Evolutionary conservation across 2,888 invertebrate species (phyloP), one percentile per base, ranked within the genome.

Genomic region (Tenthredo distinguenda): DNA sequence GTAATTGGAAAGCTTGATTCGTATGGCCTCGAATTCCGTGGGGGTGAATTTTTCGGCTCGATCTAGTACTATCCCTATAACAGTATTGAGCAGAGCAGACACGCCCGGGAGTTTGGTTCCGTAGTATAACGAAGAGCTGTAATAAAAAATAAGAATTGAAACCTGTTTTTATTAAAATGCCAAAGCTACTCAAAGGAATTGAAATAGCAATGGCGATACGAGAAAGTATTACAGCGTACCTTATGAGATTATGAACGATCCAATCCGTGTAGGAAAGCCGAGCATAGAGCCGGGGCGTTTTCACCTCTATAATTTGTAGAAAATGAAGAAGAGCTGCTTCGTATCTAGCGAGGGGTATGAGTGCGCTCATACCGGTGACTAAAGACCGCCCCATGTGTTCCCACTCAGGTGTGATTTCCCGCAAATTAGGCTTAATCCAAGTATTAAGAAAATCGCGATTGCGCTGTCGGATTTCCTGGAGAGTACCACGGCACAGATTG

Each of bases 401-500:
- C 84, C 84, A 84, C 43, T 71, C 71, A 9, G 87, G 87, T 3
- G 86, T 87, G 0, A 89, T 87, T 9, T 87, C 81, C 7, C 87
- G 85, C 55, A 92, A 84, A 81, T 86, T 88, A 7, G 91, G 91
- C 50, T 88, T 88, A 7, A 90, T 86, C 76, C 88, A 87, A 10
- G 86, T 65, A 21, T 89, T 87, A 7, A 90, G 79, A n/a, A 90
- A 50, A 26, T 89, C 87, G 0, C 77, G 55, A 72, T 88, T 86
- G 62, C 90, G 87, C 40, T 86, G 86, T 40, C 88, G 88, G 4
- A 91, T 88, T 58, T 90, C 89, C 0, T 86, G 84, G 65, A 91
- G 86, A 9, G 86, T 86, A 1, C 91, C 92, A 12, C 87, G 86
- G 85, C 93, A 93, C 83, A 92, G 90, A 86, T 93, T 93, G 86